phyloP scores from a whole-genome alignment of 2,113 vertebrate genomes.

The Apteryx owenii region DNA sequence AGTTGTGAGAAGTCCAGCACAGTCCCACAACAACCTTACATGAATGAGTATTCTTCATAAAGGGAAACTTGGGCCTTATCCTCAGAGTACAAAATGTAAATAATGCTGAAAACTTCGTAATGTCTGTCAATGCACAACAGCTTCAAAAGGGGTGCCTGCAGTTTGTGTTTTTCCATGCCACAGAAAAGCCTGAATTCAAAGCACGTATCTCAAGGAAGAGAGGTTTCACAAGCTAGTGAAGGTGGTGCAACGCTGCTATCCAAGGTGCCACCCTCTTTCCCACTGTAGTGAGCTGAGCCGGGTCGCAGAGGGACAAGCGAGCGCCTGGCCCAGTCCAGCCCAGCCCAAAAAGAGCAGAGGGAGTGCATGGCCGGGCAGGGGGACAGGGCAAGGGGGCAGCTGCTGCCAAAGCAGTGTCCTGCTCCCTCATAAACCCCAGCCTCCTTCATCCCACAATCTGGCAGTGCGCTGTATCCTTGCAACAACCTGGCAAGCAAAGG shows the following conservation, averaged over 20 bases:
- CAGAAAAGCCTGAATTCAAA: background rate
- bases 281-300: background rate
- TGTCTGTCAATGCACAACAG: background rate
- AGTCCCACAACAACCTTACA: background rate
- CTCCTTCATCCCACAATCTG: background rate
- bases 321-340: background rate
- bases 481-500: background rate
- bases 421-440: background rate
- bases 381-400: too few relatives aligned
- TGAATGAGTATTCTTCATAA: background rate
- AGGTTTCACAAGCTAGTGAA: background rate
- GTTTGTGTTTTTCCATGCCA: background rate
- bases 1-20: background rate
- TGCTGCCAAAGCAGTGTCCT: too few relatives aligned
- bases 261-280: background rate
- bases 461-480: background rate
- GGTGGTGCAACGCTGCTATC: background rate
- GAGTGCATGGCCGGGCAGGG: background rate
- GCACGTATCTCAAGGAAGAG: background rate
- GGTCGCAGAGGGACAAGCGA: background rate
- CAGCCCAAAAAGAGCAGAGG: rapidly evolving
- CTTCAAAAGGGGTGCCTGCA: background rate
- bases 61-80: background rate
- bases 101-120: background rate
- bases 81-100: background rate